phyloP scores from a whole-genome alignment of 2,888 invertebrate genomes.

The Toxonevra muliebris region DNA sequence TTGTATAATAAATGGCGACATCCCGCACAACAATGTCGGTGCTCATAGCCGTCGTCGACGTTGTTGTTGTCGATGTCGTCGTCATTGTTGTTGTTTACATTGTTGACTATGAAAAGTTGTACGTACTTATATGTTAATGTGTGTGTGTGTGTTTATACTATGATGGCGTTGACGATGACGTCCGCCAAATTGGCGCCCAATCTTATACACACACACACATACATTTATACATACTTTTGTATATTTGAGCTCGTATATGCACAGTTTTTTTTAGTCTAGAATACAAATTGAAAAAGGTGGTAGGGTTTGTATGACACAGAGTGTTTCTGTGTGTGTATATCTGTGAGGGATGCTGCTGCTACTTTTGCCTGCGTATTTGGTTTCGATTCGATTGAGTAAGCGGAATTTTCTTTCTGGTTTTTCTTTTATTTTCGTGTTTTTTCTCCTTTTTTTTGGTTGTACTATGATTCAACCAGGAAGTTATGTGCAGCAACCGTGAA shows the following conservation, averaged over 20 bases:
- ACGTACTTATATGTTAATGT: no score
- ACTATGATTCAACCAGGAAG: neutral
- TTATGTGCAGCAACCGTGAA: conserved; percentile 1
- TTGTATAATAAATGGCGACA: conserved; percentile 20
- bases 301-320: neutral
- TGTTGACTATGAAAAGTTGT: no score
- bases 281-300: neutral
- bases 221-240: neutral
- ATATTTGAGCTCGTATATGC: neutral
- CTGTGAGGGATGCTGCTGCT: neutral
- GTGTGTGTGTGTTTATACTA: no score
- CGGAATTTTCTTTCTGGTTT: neutral
- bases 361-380: neutral
- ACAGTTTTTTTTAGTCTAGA: neutral
- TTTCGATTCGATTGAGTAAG: neutral
- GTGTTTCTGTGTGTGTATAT: neutral
- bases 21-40: conserved; percentile 3
- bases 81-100: neutral
- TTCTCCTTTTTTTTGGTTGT: neutral
- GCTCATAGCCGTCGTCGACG: neutral
- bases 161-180: conserved; percentile 20
- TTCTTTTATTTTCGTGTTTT: neutral
- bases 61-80: neutral
- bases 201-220: neutral
- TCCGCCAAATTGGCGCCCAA: conserved; percentile 33